Evolutionary conservation across 2,797 vertebrate genomes (phyloP).

Genomic region (Margarornis squamiger): DNA sequence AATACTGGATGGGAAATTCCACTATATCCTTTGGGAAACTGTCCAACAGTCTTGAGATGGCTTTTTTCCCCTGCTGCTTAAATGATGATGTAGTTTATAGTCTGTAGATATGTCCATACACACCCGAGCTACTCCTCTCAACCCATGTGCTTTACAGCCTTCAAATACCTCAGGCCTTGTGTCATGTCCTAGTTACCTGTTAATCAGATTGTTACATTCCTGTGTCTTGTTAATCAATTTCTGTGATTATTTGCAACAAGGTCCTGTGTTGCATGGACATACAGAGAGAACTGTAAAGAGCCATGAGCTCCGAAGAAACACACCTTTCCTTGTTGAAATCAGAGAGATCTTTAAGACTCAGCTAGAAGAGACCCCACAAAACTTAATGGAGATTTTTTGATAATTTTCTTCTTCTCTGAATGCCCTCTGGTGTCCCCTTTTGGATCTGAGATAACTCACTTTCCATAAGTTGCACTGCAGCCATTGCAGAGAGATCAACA

Average conservation of each 20-base stretch:
- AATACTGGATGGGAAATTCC: slow-evolving; percentile 46
- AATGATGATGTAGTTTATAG: neutral
- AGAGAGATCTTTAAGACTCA: neutral
- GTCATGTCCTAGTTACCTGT: neutral
- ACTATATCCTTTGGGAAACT: slow-evolving; percentile 37
- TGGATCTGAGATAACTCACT: neutral
- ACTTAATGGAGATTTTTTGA: neutral
- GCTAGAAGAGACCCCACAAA: neutral
- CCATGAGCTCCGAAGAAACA: neutral
- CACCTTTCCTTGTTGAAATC: neutral
- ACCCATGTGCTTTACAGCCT: neutral
- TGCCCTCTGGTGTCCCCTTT: neutral
- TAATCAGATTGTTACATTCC: neutral
- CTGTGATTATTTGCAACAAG: neutral
- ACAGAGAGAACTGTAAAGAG: neutral
- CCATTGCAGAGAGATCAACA: neutral
- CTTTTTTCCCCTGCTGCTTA: neutral
- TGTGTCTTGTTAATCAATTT: neutral
- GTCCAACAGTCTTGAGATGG: slow-evolving; percentile 9
- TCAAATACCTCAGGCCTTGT: neutral
- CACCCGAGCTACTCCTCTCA: neutral
- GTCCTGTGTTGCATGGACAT: neutral
- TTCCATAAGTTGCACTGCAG: neutral
- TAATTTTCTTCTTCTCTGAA: neutral
- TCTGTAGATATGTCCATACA: neutral